Conservation (phyloP, 2,113 vertebrate species). For the Thunnus maccoyii region DNA sequence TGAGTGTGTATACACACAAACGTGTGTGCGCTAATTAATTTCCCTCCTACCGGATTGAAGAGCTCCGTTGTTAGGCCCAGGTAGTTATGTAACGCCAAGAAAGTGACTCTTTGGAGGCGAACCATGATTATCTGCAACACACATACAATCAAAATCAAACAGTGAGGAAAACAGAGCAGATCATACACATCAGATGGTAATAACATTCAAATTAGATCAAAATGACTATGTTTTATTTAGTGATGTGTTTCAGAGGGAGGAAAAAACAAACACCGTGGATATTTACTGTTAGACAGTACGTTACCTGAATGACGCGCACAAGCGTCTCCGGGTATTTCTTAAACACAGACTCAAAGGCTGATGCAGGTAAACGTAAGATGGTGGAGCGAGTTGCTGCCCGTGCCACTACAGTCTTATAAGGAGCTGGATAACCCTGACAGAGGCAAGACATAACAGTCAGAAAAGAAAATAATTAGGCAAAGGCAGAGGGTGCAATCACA, state of each 20-base stretch:
- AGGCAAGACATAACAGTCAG: neutral
- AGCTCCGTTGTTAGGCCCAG: constrained; percentile 96
- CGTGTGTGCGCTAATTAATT: constrained; percentile 28
- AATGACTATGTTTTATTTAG: neutral
- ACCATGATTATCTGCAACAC: constrained; percentile 96
- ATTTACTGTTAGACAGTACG: too few species aligned
- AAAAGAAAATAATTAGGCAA: neutral
- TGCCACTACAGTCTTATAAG: constrained; percentile 93
- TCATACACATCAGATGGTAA: neutral
- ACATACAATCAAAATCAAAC: constrained; percentile 31
- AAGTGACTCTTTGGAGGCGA: constrained; percentile 95
- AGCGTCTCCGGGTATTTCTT: constrained; percentile 96
- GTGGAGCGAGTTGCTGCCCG: constrained; percentile 89
- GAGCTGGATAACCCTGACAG: constrained; percentile 90
- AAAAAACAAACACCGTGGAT: neutral
- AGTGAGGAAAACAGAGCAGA: constrained; percentile 28
- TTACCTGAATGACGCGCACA: constrained; percentile 95
- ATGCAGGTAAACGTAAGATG: constrained; percentile 91
- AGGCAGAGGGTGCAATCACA: neutral
- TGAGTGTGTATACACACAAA: constrained; percentile 33
- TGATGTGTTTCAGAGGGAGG: too few species aligned
- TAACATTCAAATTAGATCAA: constrained; percentile 8
- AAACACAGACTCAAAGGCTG: constrained; percentile 93
- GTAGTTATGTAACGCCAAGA: constrained; percentile 94
- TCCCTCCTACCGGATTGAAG: constrained; percentile 90